Percentiles rank a stretch among this genome's conserved stretches.
Conservation (phyloP, 92 coral and sea anemone species). For the Anthopleura xanthogrammica region DNA sequence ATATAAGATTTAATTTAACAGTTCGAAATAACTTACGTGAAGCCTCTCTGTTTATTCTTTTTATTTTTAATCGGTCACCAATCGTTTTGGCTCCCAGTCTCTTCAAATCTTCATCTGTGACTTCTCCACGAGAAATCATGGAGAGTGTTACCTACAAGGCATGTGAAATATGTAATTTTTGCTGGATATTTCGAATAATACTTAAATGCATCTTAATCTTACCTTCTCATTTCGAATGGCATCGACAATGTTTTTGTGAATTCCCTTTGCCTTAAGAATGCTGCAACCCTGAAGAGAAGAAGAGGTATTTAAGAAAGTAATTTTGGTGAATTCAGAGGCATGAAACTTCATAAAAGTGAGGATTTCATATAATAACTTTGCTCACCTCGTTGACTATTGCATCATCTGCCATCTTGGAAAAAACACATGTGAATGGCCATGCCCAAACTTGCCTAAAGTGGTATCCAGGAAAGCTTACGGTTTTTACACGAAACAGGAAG, state of each 20-base stretch:
- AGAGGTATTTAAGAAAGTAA: not conserved
- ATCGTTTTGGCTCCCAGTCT: too few relatives aligned
- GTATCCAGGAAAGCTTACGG: conserved; percentile 2
- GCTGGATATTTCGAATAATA: too few relatives aligned
- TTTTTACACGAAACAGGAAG: not conserved
- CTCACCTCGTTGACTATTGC: not conserved
- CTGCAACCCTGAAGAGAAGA: not conserved
- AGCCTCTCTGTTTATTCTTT: too few relatives aligned
- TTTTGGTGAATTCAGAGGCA: not conserved
- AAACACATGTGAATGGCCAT: not conserved
- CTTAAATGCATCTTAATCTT: too few relatives aligned
- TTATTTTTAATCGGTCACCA: too few relatives aligned
- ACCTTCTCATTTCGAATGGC: conserved; percentile 10
- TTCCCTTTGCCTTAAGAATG: conserved; percentile 1
- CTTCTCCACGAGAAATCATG: too few relatives aligned
- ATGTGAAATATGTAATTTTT: too few relatives aligned
- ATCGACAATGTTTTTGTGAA: not conserved
- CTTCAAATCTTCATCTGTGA: too few relatives aligned
- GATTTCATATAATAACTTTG: not conserved
- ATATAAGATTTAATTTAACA: too few relatives aligned
- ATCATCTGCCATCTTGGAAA: conserved; percentile 10
- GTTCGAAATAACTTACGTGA: too few relatives aligned
- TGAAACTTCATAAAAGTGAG: not conserved
- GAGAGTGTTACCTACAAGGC: too few relatives aligned
- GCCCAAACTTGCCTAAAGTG: not conserved